A percentile compares a stretch with the other conserved stretches of the same genome.
Conservation (phyloP, 2,888 invertebrate species). For the Auanema freiburgensis region DNA sequence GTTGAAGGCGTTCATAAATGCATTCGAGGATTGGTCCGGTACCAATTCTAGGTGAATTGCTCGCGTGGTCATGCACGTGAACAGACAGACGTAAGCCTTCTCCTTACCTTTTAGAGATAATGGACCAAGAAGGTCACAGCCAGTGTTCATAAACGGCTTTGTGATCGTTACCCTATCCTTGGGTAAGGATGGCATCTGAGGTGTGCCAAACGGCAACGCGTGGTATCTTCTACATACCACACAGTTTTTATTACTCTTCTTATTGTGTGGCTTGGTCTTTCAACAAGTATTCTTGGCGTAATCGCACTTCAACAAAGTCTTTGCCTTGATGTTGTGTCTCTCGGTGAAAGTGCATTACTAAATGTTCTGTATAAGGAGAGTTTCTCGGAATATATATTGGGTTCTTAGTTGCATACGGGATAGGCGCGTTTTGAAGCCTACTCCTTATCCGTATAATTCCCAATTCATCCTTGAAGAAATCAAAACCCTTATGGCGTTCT, state of each 20-base stretch:
- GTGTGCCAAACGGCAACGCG: neutral
- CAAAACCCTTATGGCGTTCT: neutral
- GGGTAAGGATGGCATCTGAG: neutral
- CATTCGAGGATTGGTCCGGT: neutral
- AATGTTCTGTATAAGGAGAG: neutral
- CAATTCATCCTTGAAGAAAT: neutral
- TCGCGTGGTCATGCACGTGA: neutral
- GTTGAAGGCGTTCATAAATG: neutral
- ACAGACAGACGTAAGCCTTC: conserved; percentile 1
- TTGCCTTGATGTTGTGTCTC: neutral
- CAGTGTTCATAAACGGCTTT: conserved; percentile 1
- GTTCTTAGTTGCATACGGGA: neutral
- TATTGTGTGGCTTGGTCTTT: neutral
- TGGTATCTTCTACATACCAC: neutral
- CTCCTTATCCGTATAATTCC: neutral
- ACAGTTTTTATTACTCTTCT: neutral
- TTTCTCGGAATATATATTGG: neutral
- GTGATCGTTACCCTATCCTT: neutral
- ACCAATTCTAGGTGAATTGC: neutral
- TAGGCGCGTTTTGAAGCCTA: neutral
- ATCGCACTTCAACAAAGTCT: too few relatives aligned
- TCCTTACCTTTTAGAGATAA: neutral
- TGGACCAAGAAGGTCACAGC: neutral
- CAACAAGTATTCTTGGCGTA: conserved; percentile 2
- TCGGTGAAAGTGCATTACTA: neutral